Evolutionary conservation across 2,888 invertebrate genomes (phyloP), one percentile per base, ranked within the genome.

Genomic region (Dilophus febrilis): DNA sequence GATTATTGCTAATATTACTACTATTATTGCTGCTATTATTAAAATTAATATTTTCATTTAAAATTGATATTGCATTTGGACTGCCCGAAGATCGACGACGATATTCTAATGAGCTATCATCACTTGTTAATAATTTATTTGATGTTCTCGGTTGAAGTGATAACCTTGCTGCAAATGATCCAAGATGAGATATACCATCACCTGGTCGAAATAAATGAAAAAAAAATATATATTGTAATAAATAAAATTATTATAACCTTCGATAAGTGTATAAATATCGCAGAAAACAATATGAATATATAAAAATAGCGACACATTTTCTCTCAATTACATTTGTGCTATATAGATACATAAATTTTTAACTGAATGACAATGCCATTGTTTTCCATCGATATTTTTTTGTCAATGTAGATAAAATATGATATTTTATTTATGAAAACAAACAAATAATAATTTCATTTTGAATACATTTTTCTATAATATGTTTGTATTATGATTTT

Each of bases 121-220:
- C 61, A 46, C 55, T 59, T 1, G 67, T 65, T 22, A 69, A 61
- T 41, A 68, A 68, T 14, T 61, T 52, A 18, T 70, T 50, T 0
- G 69, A 68, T 0, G 68, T 66, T 44, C 42, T 45, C 47, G 55
- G 46, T 31, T 47, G 47, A 4, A 47, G 39, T 13, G 46, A 46
- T 36, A 42, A 42, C 8, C 47, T 39, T 8, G 46, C 42, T 4
- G 28, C 36, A 34, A 37, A 46, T 10, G 45, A 41, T 35, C 40
- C 35, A 17, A 27, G 27, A 28, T 32, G 36, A 11, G 27, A 32
- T 11, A 40, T 30, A 10, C 26, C 40, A 43, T 46, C 44, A 36
- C 46, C 46, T 47, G 38, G 4, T 45, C 42, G n/a, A 19, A 27
- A 37, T 29, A 40, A 22, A 35, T n/a, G 30, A 32, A 29, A 40